Conservation (phyloP, 2,888 invertebrate species). For the Microctonus aethiopoides region DNA sequence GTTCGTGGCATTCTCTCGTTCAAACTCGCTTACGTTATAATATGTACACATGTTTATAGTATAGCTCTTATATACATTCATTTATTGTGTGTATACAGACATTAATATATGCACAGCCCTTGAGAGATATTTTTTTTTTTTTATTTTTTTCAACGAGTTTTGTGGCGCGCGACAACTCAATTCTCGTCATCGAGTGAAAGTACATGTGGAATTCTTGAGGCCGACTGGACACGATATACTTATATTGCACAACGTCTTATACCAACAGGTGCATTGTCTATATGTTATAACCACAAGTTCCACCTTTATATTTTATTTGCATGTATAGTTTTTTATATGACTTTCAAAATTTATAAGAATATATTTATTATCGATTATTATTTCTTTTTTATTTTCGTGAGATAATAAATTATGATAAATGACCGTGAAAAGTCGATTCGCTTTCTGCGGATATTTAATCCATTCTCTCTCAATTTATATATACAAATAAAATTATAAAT, state of each 20-base stretch:
- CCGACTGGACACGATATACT: constrained; percentile 39
- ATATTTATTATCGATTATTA: not conserved
- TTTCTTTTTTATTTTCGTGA: not conserved
- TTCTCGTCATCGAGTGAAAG: constrained; percentile 55
- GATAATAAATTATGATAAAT: not conserved
- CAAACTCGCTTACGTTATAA: not conserved
- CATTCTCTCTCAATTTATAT: not conserved
- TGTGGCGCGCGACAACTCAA: constrained; percentile 23
- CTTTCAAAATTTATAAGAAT: not conserved
- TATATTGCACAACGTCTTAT: constrained; percentile 44
- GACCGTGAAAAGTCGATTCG: constrained; percentile 14
- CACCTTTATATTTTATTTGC: constrained; percentile 12
- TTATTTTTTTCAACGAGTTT: constrained; percentile 28
- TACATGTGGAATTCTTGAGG: constrained; percentile 58
- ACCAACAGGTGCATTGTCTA: constrained; percentile 51
- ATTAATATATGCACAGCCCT: not conserved
- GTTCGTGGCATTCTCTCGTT: not conserved
- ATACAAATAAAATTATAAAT: not conserved
- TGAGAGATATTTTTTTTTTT: not conserved
- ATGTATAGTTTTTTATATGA: not conserved
- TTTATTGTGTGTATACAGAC: not conserved
- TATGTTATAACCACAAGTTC: constrained; percentile 23
- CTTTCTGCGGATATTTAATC: constrained; percentile 28
- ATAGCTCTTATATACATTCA: too few species aligned
- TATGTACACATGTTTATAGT: not conserved